Evolutionary conservation across 2,797 vertebrate species (phyloP), one percentile per base, ranked within the genome.

Genomic region (Eleutherodactylus coqui): DNA sequence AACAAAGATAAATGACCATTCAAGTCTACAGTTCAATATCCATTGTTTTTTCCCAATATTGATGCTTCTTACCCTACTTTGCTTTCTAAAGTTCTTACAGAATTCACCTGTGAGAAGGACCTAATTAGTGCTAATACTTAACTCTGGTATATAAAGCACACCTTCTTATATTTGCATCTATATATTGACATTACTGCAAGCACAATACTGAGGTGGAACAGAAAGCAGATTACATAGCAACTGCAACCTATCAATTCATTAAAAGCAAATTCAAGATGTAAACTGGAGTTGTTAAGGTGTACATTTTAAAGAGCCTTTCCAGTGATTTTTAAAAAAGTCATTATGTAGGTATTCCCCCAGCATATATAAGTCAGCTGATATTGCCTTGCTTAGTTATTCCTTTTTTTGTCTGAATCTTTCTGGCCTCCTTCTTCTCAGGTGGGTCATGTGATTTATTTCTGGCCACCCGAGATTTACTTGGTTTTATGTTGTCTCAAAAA

Each of bases 1-100:
- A 69, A 69, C 34, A 38, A 69, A 41, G 34, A 69, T 70, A 70
- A 70, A 70, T 70, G 67, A 70, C 67, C 67, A 43, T 70, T 41
- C 36, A 24, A 0, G 24, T 0, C 36, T n/a, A 70, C 21, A 10
- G 36, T 43, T 70, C 36, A 70, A 38, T 70, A 70, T 70, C 21
- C 64, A 41, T 38, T 38, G 34, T 24, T 69, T 69, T n/a, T 38
- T 24, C 67, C 67, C 36, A 24, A 38, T 70, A 70, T 70, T 70
- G 67, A 43, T 41, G 36, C 34, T 38, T 69, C 19, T 69, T 38
- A 41, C 36, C 43, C 21, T 43, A n/a, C 67, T 41, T 41, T 70
- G n/a, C 67, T 41, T 70, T 70, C 5, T n/a, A n/a, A 70, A 70
- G 67, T 41, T 43, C 67, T 70, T 41, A 9, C 10, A 70, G 10